Conservation (phyloP, 1,140 invertebrate genomes). For the Heterodera carotae region DNA sequence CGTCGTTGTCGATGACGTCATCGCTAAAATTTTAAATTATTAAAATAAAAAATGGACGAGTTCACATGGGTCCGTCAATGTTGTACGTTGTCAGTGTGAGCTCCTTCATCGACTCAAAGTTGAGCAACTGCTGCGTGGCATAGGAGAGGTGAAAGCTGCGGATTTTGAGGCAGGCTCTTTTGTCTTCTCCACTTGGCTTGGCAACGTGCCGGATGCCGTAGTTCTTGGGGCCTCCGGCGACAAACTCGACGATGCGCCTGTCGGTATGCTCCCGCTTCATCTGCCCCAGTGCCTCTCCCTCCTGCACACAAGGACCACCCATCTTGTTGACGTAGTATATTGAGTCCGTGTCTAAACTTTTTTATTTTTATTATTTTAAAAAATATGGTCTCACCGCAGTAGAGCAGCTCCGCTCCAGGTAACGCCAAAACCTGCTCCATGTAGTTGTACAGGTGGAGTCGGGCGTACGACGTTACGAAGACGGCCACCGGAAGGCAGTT, state of each 20-base stretch:
- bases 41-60: too few relatives aligned
- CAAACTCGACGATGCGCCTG: slow-evolving; percentile 22
- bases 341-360: slow-evolving; percentile 15
- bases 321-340: slow-evolving; percentile 11
- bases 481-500: slow-evolving; percentile 14
- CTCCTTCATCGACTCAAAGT: slow-evolving; percentile 23
- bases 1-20: slow-evolving; percentile 14
- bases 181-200: background rate
- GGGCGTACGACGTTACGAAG: slow-evolving; percentile 26
- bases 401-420: too few relatives aligned
- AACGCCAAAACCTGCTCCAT: slow-evolving; percentile 17
- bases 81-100: background rate
- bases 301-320: background rate
- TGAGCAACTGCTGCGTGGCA: background rate
- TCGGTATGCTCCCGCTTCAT: slow-evolving; percentile 16
- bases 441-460: slow-evolving; percentile 18
- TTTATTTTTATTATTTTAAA: background rate
- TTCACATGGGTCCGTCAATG: slow-evolving; percentile 6
- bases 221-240: slow-evolving; percentile 26
- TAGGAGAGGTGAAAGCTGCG: slow-evolving; percentile 14
- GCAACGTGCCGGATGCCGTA: slow-evolving; percentile 25
- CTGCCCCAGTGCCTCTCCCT: slow-evolving; percentile 24
- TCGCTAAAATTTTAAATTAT: background rate
- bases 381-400: background rate
- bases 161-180: background rate